Base-by-base conservation (phyloP, 2,888 invertebrate genomes). In the Caenorhabditis plicata region DNA sequence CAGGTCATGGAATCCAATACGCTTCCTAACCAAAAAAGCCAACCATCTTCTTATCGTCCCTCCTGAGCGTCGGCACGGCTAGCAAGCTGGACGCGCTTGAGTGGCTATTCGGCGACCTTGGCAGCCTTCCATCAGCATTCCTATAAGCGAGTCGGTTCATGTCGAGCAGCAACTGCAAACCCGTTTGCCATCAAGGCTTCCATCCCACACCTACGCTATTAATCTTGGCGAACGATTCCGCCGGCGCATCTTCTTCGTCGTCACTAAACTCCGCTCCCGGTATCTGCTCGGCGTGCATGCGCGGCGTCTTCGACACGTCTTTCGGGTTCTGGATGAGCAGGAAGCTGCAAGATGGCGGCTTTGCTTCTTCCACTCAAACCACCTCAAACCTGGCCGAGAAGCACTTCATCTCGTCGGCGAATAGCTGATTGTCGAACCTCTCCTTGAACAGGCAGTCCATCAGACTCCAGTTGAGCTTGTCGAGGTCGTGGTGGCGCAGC, bases 391-490 rank as follows among this genome's bases (percentile, higher is more conserved):
- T 42, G 19, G 60, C 60, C 5, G 54, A 54, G 42, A 60, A 60
- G 31, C 53, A 53, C 46, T 76, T 78, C 65, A 75, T 75, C 23
- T 71, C 63, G n/a, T 79, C 75, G 23, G 56, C 47, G 51, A 70
- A 77, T 32, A 75, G 48, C 11, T 29, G 32, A 7, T 65, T 53
- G 23, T 58, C 58, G 46, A 56, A 56, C 1, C 71, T 64, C 23
- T 52, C 46, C 33, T 71, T 71, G 44, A 78, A 47, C 11, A 65
- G 53, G 7, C 41, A 42, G 49, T 78, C 78, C 27, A 78, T 51
- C 13, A 46, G 41, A 33, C 67, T 67, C 78, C 78, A 78, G 43
- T 78, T 77, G 35, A 78, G 42, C 43, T 71, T 75, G 51, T 78
- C 78, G 47, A 78, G 53, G 35, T 71, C 68, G 61, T 78, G 78